A percentile compares a stretch with the other conserved stretches of the same genome.
Evolutionary conservation across 2,888 invertebrate species (phyloP).

Genomic region (Chrysodeixis includens): DNA sequence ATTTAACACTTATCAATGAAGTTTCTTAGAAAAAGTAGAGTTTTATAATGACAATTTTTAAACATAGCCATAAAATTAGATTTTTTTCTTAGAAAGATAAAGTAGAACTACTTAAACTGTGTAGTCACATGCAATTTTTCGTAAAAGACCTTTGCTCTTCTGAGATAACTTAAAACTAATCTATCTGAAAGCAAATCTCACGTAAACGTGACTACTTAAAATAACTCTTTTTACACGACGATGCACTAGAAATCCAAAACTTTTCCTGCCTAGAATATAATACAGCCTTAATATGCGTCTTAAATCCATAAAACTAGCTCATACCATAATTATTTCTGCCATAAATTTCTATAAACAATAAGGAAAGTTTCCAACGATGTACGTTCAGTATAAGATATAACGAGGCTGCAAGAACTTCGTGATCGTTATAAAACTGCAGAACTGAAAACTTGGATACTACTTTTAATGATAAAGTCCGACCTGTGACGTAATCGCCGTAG

Average conservation of each 20-base stretch:
- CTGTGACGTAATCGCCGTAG: slow-evolving; percentile 47
- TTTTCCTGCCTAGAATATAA: too few relatives aligned
- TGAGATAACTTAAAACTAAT: too few relatives aligned
- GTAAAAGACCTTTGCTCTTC: too few relatives aligned
- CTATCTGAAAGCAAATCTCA: too few relatives aligned
- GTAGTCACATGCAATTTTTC: too few relatives aligned
- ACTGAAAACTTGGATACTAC: slow-evolving; percentile 48
- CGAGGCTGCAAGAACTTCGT: slow-evolving; percentile 44
- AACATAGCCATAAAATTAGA: too few relatives aligned
- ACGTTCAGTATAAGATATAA: slow-evolving; percentile 38
- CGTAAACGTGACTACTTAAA: neutral
- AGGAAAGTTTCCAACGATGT: slow-evolving; percentile 32
- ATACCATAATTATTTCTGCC: slow-evolving; percentile 5
- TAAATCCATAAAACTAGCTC: neutral
- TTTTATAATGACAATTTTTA: too few relatives aligned
- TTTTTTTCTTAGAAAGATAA: too few relatives aligned
- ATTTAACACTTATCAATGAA: too few relatives aligned
- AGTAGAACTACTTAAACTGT: too few relatives aligned
- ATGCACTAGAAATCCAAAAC: neutral
- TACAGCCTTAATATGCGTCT: neutral
- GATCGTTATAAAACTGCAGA: slow-evolving; percentile 64
- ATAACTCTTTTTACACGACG: neutral
- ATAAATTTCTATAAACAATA: slow-evolving; percentile 36
- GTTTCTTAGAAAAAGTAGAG: too few relatives aligned
- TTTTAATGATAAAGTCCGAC: slow-evolving; percentile 63